Conservation (phyloP, 2,888 invertebrate genomes). For the Meghimatium bilineatum region DNA sequence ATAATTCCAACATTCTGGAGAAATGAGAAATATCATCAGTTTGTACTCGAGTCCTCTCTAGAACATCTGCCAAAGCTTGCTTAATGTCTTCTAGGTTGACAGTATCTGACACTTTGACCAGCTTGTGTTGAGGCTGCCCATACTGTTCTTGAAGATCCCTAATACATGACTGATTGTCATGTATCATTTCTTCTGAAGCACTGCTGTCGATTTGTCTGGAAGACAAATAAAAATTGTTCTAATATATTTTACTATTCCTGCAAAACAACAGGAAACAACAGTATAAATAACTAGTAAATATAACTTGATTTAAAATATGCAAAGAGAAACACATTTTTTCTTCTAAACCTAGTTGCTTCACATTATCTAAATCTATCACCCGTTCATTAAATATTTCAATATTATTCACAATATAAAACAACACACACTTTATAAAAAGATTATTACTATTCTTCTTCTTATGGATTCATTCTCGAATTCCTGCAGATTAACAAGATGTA, state of each 20-base stretch:
- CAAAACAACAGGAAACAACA: not conserved
- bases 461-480: too few species aligned
- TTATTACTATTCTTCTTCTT: too few species aligned
- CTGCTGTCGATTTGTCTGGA: not conserved
- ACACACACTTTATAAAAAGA: too few species aligned
- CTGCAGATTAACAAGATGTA: too few species aligned
- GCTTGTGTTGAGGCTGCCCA: not conserved
- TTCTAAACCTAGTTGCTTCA: too few species aligned
- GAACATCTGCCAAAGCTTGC: conserved; percentile 25
- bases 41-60: not conserved
- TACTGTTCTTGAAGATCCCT: not conserved
- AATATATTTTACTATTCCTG: not conserved
- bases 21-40: conserved; percentile 26
- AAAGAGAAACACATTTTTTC: too few species aligned
- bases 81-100: conserved; percentile 14
- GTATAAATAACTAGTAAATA: too few species aligned
- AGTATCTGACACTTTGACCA: not conserved
- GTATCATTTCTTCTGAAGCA: not conserved
- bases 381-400: too few species aligned
- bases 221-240: conserved; percentile 9
- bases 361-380: too few species aligned
- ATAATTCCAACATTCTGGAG: conserved; percentile 36
- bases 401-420: too few species aligned
- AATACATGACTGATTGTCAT: not conserved
- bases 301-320: too few species aligned